phyloP scores from a whole-genome alignment of 2,888 invertebrate genomes.

The Bruchidius siliquastri region DNA sequence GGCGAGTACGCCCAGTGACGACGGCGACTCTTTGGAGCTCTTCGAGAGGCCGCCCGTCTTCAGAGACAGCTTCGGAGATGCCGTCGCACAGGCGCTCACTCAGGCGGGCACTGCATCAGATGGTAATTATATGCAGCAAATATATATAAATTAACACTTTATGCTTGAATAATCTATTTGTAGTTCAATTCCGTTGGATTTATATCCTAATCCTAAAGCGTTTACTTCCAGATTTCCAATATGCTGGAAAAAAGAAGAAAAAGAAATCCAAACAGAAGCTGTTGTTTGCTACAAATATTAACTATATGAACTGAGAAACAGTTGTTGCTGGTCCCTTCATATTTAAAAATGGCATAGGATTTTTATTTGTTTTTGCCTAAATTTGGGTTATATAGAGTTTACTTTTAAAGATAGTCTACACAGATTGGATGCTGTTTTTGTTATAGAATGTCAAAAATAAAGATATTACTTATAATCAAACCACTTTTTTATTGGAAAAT shows the following conservation, averaged over 20 bases:
- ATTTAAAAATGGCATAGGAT: background rate
- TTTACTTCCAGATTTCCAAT: conserved; percentile 19
- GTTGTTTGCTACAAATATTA: conserved; percentile 60
- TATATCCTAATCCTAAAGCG: background rate
- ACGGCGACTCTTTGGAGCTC: conserved; percentile 49
- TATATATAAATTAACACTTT: no score
- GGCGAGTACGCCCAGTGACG: conserved; percentile 30
- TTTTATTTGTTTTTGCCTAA: background rate
- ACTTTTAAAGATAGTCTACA: background rate
- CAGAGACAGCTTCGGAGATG: conserved; percentile 59
- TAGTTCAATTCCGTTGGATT: no score
- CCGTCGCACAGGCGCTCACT: conserved; percentile 61
- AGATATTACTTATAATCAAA: background rate
- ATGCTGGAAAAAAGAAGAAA: conserved; percentile 56
- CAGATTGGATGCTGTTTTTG: background rate
- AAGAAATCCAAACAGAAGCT: conserved; percentile 73
- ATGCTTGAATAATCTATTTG: background rate
- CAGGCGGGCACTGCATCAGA: conserved; percentile 37
- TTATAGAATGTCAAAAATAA: background rate
- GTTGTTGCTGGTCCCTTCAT: background rate
- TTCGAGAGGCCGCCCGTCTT: conserved; percentile 49
- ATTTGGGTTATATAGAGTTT: background rate
- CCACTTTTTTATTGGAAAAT: background rate
- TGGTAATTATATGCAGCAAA: background rate
- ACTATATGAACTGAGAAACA: background rate